Conservation (phyloP, 2,888 invertebrate genomes). For the Osmoderma eremita region DNA sequence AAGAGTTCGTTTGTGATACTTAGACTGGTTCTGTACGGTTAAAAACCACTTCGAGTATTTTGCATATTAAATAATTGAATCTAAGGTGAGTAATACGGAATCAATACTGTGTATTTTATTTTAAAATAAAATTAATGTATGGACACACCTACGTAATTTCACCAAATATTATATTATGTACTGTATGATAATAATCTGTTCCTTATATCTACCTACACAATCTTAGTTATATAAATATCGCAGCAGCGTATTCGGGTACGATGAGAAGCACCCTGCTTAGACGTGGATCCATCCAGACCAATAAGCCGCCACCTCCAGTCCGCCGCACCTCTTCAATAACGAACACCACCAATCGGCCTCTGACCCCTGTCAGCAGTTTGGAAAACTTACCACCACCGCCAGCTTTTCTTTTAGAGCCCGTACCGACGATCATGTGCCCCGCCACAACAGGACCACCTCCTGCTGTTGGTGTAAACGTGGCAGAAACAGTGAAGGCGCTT, state of each 20-base stretch:
- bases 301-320: slow-evolving; percentile 85
- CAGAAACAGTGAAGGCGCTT: slow-evolving; percentile 86
- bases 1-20: no score
- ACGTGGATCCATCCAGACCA: slow-evolving; percentile 69
- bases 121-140: no score
- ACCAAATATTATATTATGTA: no score
- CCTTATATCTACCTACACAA: no score
- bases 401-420: slow-evolving; percentile 75
- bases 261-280: slow-evolving; percentile 66
- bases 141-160: no score
- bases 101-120: no score
- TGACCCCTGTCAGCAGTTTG: slow-evolving; percentile 63
- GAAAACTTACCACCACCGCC: slow-evolving; percentile 79
- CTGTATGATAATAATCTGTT: no score
- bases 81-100: no score
- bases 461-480: slow-evolving; percentile 72
- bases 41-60: no score
- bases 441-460: slow-evolving; percentile 22
- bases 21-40: no score
- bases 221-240: slow-evolving; percentile 35
- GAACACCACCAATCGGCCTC: slow-evolving; percentile 58
- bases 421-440: not conserved
- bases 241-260: slow-evolving; percentile 57
- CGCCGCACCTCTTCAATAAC: slow-evolving; percentile 79
- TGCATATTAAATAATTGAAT: no score